Evolutionary conservation across 2,113 vertebrate species (phyloP), one percentile per base, ranked within the genome.

Genomic region (Colaptes auratus): DNA sequence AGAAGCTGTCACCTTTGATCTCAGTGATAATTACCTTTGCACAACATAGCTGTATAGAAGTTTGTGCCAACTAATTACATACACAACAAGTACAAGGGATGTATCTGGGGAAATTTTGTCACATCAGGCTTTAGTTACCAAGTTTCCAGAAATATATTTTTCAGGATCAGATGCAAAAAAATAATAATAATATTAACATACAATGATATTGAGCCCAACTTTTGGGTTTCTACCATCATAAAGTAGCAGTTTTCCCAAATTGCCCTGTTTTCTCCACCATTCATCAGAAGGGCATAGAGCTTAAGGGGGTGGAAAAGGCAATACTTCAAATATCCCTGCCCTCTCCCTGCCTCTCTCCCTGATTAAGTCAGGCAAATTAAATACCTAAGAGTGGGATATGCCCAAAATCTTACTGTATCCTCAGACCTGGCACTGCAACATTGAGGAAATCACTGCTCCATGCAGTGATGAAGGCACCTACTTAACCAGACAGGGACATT

Each of bases 241-340:
- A 83, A 44, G 4, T 17, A 25, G 31, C 88, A 67, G 17, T 46
- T 83, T 72, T 65, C 18, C 20, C 44, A 89, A 72, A 72, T 14
- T n/a, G 73, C 31, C 35, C 6, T 31, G 4, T 56, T 65, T 8
- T 46, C 9, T 0, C 0, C 18, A 48, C 3, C 72, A 55, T 31
- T 81, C 19, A 82, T 44, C n/a, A 71, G 79, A 77, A 65, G 6
- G 36, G 20, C 20, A 55, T 3, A 46, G 24, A 58, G 21, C 4
- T 71, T 50, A 71, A 75, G 7, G 23, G 23, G 16, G 16, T 4
- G 48, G 10, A 10, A 23, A 50, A 50, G 20, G 52, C 52, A 25
- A 31, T 4, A 31, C 23, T 12, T 27, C 55, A 89, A 76, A n/a
- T 27, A 52, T 31, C 8, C 3, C 19, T 73, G 8, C 10, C 17